These are phyloP conservation scores for Phengaris arion DNA, from an alignment of 2,888 invertebrate genomes.

Conservation along the genomic window DNA sequence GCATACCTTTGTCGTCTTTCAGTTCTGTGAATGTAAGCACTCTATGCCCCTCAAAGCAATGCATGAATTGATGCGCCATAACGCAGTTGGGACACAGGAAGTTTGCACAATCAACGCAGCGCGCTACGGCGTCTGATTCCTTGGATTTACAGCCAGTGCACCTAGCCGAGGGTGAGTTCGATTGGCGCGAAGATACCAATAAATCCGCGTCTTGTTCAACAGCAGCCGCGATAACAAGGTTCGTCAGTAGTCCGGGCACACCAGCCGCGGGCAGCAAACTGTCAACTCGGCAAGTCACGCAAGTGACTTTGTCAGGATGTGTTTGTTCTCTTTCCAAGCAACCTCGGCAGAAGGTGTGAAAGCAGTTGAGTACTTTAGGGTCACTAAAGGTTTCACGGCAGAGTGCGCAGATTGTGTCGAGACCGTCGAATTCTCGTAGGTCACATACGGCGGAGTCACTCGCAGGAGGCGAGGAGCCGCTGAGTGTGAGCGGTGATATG, in stretches of 20 bases:
- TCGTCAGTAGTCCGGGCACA: constrained; percentile 83
- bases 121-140: constrained; percentile 95
- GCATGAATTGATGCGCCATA: constrained; percentile 99
- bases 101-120: constrained; percentile 97
- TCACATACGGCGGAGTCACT: constrained; percentile 91
- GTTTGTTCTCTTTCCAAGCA: constrained; percentile 88
- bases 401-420: constrained; percentile 82
- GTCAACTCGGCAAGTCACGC: constrained; percentile 83
- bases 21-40: constrained; percentile 86
- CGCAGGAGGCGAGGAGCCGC: constrained; percentile 92
- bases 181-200: constrained; percentile 67
- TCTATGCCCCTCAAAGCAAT: constrained; percentile 98
- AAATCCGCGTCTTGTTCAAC: constrained; percentile 78
- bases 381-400: constrained; percentile 88
- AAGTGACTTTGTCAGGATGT: constrained; percentile 85
- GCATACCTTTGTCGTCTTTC: constrained; percentile 81
- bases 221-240: constrained; percentile 80
- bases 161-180: constrained; percentile 78
- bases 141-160: constrained; percentile 98
- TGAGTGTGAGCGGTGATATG: constrained; percentile 89
- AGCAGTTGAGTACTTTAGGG: constrained; percentile 88
- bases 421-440: constrained; percentile 81
- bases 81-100: constrained; percentile 98
- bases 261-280: constrained; percentile 77
- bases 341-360: constrained; percentile 90